Conservation (phyloP, 2,888 invertebrate genomes). For the Coenonympha arcania region DNA sequence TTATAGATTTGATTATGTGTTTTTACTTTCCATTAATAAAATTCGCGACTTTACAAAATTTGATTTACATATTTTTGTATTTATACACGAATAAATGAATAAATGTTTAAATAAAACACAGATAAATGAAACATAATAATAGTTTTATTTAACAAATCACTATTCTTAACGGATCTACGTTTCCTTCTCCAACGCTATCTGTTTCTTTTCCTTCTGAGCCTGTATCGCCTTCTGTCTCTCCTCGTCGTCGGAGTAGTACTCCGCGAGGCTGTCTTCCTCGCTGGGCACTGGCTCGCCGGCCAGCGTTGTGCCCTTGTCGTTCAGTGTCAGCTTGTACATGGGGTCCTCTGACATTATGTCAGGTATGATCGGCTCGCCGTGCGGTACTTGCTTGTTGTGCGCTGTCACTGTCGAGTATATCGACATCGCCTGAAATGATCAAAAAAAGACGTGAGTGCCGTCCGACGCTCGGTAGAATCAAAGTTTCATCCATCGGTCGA, state of each 20-base stretch:
- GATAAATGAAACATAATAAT: conserved; percentile 15
- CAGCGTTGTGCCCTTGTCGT: conserved; percentile 52
- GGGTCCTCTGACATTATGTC: conserved; percentile 46
- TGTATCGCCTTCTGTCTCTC: conserved; percentile 61
- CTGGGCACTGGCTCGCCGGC: conserved; percentile 47
- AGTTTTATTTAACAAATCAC: conserved; percentile 45
- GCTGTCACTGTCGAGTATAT: conserved; percentile 74
- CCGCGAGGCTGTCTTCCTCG: conserved; percentile 55
- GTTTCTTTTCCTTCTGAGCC: conserved; percentile 53
- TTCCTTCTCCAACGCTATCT: conserved; percentile 54
- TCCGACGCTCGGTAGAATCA: too few species aligned
- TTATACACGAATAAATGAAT: not conserved
- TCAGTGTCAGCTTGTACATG: conserved; percentile 49
- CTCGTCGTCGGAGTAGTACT: conserved; percentile 71
- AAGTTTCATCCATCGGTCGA: too few species aligned
- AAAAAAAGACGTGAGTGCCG: not conserved
- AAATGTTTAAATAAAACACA: not conserved
- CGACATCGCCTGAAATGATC: conserved; percentile 76
- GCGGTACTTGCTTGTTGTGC: conserved; percentile 42
- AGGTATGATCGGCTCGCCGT: conserved; percentile 37
- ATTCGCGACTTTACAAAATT: too few species aligned
- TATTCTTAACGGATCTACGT: conserved; percentile 46
- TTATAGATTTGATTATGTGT: too few species aligned
- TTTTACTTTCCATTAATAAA: too few species aligned
- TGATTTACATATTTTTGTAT: not conserved